Evolutionary conservation across 2,797 vertebrate species (phyloP), one percentile per base, ranked within the genome.

Genomic region (Coregonus suidteri): DNA sequence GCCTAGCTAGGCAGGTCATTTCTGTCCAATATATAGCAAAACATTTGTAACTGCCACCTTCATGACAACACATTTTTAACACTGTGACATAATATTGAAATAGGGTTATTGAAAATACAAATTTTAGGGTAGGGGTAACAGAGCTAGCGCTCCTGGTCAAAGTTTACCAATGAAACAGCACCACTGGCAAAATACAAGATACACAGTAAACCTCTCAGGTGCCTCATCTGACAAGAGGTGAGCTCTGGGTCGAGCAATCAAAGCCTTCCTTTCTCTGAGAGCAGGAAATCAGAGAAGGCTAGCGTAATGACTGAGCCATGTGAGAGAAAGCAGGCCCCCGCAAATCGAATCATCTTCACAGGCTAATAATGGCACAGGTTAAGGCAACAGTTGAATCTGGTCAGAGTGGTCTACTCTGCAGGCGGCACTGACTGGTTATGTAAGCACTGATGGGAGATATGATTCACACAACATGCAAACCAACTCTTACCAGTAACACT

Each of bases 361-460:
- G 68, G 79, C 37, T 67, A 75, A 80, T 84, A 74, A 80, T 79
- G 74, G 78, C 77, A 76, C 64, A 81, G 77, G 80, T 90, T 86
- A 85, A 84, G 79, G 80, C 74, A 80, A 79, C 82, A 87, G 81
- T 84, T 85, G 75, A 84, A 79, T 82, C 71, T 85, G 78, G 74
- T 79, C 78, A 76, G 73, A 77, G 79, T 74, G 47, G 75, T 82
- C 82, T 72, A 76, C 85, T 82, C 82, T 75, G 77, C 85, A 87
- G 78, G 80, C 82, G 11, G 78, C 71, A 78, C 75, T 85, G 71
- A n/a, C 64, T 78, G 75, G 65, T 92, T 92, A 91, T 84, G 79
- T 85, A 92, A 92, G 90, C 80, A 3, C 30, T 31, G 71, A 83
- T 75, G 80, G 35, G 81, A 84, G 59, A 86, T 84, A 82, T 89